A percentile compares a stretch with the other conserved stretches of the same genome.
Conservation (phyloP, 2,797 vertebrate species). For the Clarias laeviceps region DNA sequence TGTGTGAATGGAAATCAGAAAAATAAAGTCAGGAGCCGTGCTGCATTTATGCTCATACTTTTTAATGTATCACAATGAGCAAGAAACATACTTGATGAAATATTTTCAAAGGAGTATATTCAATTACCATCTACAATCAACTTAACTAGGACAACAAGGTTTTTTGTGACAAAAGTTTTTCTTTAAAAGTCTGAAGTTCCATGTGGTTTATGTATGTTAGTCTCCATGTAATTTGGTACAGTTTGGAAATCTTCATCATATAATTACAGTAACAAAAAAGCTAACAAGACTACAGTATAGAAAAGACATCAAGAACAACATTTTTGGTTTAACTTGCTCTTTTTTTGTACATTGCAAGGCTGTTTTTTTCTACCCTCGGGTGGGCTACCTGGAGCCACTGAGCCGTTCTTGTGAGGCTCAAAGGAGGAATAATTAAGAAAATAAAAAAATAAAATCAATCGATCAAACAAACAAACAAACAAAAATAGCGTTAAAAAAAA, state of each 20-base stretch:
- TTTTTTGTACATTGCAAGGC: conserved; percentile 99
- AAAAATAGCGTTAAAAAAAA: conserved; percentile 75
- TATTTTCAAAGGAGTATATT: conserved; percentile 99
- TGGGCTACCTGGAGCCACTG: conserved; percentile 85
- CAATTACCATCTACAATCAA: conserved; percentile 99
- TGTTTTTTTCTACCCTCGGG: conserved; percentile 89
- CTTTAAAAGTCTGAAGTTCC: conserved; percentile 98
- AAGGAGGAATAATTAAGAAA: conserved; percentile 82
- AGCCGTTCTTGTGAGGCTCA: conserved; percentile 84
- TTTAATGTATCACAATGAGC: conserved; percentile 99
- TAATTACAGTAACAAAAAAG: conserved; percentile 99
- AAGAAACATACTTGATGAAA: conserved; percentile 99
- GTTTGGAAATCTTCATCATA: conserved; percentile 98
- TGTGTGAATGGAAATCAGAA: neutral
- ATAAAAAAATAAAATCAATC: conserved; percentile 58
- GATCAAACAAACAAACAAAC: conserved; percentile 49
- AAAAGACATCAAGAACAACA: conserved; percentile 99
- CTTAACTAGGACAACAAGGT: conserved; percentile 99
- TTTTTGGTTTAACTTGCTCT: conserved; percentile 99
- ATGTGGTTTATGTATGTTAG: conserved; percentile 93
- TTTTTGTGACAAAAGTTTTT: conserved; percentile 96
- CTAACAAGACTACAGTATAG: conserved; percentile 99
- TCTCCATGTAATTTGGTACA: conserved; percentile 99
- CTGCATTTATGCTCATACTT: conserved; percentile 91
- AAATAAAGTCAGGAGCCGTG: conserved; percentile 41